phyloP scores from a whole-genome alignment of 2,113 vertebrate genomes.

The Orycteropus afer region DNA sequence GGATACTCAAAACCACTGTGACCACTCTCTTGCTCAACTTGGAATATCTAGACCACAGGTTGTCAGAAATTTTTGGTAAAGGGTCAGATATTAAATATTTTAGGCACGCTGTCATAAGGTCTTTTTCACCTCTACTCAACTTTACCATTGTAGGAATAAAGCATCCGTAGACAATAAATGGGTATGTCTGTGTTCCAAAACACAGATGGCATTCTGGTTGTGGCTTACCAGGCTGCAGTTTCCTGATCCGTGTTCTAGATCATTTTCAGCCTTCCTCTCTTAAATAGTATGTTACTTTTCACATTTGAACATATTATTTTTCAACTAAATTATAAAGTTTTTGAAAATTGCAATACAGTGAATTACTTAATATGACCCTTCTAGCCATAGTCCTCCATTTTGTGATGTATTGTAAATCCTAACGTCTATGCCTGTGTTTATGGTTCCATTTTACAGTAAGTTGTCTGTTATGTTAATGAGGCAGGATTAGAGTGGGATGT shows the following conservation, averaged over 20 bases:
- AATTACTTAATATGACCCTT: too few relatives aligned
- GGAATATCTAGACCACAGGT: neutral
- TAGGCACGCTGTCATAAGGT: neutral
- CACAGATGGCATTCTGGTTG: neutral
- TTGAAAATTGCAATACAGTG: too few relatives aligned
- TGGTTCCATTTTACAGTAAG: too few relatives aligned
- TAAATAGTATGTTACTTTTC: neutral
- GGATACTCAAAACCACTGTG: neutral
- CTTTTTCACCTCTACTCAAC: neutral
- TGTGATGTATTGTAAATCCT: too few relatives aligned
- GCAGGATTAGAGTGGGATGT: too few relatives aligned
- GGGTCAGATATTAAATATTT: neutral
- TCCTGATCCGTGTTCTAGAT: neutral
- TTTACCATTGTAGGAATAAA: neutral
- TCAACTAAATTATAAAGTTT: conserved; percentile 24
- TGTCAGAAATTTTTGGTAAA: neutral
- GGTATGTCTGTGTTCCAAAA: neutral
- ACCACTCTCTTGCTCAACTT: neutral
- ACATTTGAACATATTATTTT: neutral
- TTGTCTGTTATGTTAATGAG: too few relatives aligned
- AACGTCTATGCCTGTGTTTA: too few relatives aligned
- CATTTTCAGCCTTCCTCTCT: neutral
- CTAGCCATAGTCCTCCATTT: too few relatives aligned
- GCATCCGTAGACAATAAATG: neutral
- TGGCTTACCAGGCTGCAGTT: neutral